Conservation (phyloP, 2,797 vertebrate species). For the Poeciliopsis infans region DNA sequence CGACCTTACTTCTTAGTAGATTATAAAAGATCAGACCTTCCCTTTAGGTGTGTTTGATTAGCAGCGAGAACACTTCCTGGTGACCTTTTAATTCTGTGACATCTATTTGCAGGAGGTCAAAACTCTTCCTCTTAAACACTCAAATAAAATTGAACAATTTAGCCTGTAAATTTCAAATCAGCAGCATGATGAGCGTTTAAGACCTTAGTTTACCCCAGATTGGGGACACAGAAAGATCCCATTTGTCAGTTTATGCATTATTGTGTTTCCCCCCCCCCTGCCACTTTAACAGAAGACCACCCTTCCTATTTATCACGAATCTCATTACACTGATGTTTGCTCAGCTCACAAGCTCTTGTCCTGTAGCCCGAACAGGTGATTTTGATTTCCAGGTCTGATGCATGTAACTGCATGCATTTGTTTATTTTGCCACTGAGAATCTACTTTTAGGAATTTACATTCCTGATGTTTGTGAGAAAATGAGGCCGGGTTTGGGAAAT, state of each 20-base stretch:
- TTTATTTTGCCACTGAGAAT: constrained; percentile 25
- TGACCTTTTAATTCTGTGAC: constrained; percentile 57
- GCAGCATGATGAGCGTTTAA: constrained; percentile 20
- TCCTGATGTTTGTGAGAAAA: constrained; percentile 11
- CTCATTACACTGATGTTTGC: constrained; percentile 52
- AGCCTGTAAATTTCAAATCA: constrained; percentile 45
- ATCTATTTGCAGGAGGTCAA: constrained; percentile 53
- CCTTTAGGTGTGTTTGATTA: constrained; percentile 62
- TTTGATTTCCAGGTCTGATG: constrained; percentile 24
- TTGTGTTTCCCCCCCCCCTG: constrained; percentile 36
- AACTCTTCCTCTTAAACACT: constrained; percentile 19
- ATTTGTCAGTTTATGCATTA: constrained; percentile 71
- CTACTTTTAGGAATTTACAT: constrained; percentile 8
- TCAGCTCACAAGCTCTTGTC: constrained; percentile 48
- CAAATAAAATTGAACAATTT: constrained; percentile 8
- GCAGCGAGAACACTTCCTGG: constrained; percentile 42
- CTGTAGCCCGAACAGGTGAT: constrained; percentile 43
- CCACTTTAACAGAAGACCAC: constrained; percentile 32
- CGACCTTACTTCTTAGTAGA: constrained; percentile 46
- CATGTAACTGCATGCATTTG: constrained; percentile 24
- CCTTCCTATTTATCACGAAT: constrained; percentile 45
- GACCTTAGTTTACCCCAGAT: constrained; percentile 39
- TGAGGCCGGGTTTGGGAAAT: constrained; percentile 17
- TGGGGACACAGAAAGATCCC: constrained; percentile 57
- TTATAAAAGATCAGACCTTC: constrained; percentile 64